A percentile compares a stretch with the other conserved stretches of the same genome.
phyloP scores from a whole-genome alignment of 2,113 vertebrate species.

The Heloderma charlesbogerti region DNA sequence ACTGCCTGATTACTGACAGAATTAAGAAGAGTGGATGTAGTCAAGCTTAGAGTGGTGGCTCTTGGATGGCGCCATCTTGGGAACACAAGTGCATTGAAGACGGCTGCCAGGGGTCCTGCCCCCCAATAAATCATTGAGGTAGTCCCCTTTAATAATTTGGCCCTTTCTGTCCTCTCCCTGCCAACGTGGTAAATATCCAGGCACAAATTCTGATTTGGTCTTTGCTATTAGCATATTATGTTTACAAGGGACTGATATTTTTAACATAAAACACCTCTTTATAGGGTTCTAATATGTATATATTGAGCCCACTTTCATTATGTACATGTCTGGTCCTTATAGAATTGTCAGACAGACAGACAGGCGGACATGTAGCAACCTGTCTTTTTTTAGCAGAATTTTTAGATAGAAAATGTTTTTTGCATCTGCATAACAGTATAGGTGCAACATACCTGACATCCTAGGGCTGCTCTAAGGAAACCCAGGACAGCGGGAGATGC shows the following conservation, averaged over 20 bases:
- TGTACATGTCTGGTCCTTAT: not conserved
- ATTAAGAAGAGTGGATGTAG: not conserved
- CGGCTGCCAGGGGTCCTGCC: not conserved
- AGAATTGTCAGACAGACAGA: not conserved
- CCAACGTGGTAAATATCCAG: not conserved
- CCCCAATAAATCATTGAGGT: not conserved
- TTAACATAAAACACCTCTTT: not conserved
- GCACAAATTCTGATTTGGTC: not conserved
- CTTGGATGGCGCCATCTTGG: not conserved
- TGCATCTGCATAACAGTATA: accelerated
- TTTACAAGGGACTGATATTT: not conserved
- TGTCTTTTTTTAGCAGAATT: not conserved
- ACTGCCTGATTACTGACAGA: not conserved
- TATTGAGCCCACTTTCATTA: not conserved
- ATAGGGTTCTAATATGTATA: not conserved
- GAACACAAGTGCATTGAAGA: not conserved
- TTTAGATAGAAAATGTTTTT: not conserved
- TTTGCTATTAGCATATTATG: not conserved
- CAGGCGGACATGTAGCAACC: not conserved
- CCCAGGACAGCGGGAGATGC: conserved; percentile 91
- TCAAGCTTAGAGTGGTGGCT: not conserved
- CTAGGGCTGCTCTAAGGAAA: conserved; percentile 94
- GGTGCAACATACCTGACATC: conserved; percentile 89
- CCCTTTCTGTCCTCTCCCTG: not conserved
- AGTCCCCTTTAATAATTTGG: not conserved